Conservation (phyloP, 2,113 vertebrate genomes). For the Mustela nigripes region DNA sequence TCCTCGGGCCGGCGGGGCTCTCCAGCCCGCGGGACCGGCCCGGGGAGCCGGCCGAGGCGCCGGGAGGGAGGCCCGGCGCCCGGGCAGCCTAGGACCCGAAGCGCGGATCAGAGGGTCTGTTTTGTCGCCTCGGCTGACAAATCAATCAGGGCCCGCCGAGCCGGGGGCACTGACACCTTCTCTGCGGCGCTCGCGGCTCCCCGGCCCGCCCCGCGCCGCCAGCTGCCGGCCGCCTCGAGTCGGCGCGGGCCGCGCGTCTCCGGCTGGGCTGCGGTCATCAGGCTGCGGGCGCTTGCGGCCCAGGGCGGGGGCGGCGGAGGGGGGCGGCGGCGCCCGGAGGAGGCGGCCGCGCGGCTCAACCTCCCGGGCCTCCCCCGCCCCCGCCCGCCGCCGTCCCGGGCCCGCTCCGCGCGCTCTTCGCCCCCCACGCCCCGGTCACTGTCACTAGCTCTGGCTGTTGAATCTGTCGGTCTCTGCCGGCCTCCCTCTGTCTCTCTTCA, state of each 20-base stretch:
- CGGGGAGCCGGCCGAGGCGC: constrained; percentile 36
- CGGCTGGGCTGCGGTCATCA: constrained; percentile 82
- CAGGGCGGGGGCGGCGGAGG: not conserved
- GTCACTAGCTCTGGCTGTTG: constrained; percentile 44
- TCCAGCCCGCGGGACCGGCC: constrained; percentile 84
- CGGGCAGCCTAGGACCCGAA: constrained; percentile 50
- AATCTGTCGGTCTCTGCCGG: constrained; percentile 41
- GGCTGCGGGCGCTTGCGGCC: constrained; percentile 72
- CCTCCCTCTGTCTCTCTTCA: constrained; percentile 47
- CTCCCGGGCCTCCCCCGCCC: constrained; percentile 51
- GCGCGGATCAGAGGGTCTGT: constrained; percentile 82
- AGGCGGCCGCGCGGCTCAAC: not conserved
- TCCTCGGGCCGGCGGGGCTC: constrained; percentile 63
- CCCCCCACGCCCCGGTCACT: not conserved
- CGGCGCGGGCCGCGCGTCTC: constrained; percentile 82
- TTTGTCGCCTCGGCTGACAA: constrained; percentile 86
- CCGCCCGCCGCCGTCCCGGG: constrained; percentile 56
- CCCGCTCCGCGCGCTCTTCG: not conserved
- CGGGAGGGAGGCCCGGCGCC: constrained; percentile 45
- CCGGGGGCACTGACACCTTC: constrained; percentile 83
- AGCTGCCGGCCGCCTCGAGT: constrained; percentile 83
- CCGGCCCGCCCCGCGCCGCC: constrained; percentile 82
- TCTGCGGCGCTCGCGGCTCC: constrained; percentile 78
- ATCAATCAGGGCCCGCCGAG: constrained; percentile 87
- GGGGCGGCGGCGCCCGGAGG: not conserved